A percentile compares a stretch with the other conserved stretches of the same genome.
phyloP scores from a whole-genome alignment of 1,140 invertebrate species.

The Macrosteles quadrilineatus region DNA sequence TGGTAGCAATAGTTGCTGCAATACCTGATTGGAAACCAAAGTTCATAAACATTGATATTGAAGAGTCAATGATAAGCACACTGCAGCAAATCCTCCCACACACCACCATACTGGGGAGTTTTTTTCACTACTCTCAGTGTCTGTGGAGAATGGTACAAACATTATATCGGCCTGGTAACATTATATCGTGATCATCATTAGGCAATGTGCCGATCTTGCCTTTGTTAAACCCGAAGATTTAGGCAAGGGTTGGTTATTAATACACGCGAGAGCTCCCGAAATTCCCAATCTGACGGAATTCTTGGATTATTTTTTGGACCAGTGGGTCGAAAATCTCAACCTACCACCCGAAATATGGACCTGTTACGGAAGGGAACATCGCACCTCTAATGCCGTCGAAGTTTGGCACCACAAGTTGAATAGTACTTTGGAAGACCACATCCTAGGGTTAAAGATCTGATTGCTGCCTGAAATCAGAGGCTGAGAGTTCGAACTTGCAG shows the following conservation, averaged over 20 bases:
- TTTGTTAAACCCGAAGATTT: slow-evolving; percentile 28
- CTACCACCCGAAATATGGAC: background rate
- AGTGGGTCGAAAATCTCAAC: background rate
- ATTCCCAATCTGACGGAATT: background rate
- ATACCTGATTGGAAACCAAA: background rate
- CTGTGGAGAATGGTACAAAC: slow-evolving; percentile 27
- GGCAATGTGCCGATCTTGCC: slow-evolving; percentile 25
- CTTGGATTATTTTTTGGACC: slow-evolving; percentile 1
- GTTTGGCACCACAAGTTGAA: background rate
- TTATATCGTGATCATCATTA: slow-evolving; percentile 19
- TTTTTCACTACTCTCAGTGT: slow-evolving; percentile 5
- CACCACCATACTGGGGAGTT: slow-evolving; percentile 13
- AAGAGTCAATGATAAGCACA: background rate
- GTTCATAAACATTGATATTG: background rate
- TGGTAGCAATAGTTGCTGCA: background rate
- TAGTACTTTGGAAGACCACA: background rate
- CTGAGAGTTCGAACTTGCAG: background rate
- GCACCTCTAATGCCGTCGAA: background rate
- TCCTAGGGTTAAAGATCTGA: background rate
- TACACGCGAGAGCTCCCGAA: background rate
- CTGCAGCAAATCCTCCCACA: background rate
- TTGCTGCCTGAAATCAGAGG: background rate
- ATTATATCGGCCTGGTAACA: background rate
- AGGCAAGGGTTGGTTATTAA: slow-evolving; percentile 8
- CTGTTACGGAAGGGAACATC: background rate